Evolutionary conservation across 2,797 vertebrate species (phyloP).

Genomic region (Microctenopoma steveboyesi): DNA sequence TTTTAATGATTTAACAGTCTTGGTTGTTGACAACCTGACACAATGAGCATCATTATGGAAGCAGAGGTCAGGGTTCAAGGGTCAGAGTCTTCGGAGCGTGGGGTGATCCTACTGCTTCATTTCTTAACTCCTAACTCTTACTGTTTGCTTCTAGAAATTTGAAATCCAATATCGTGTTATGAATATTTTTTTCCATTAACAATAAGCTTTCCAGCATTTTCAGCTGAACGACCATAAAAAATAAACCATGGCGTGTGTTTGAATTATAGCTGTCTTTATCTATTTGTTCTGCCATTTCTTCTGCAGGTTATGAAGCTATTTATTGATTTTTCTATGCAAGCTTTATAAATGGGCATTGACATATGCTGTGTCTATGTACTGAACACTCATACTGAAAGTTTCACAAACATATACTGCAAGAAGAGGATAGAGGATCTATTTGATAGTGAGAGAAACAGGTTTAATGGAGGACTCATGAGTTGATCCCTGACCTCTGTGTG

Average conservation of each 20-base stretch:
- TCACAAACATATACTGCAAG: constrained; percentile 5
- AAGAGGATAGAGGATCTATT: constrained; percentile 4
- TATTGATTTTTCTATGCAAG: constrained; percentile 50
- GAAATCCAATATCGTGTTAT: constrained; percentile 54
- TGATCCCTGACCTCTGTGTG: constrained; percentile 76
- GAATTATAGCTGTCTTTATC: constrained; percentile 41
- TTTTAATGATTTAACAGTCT: constrained; percentile 53
- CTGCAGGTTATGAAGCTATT: constrained; percentile 57
- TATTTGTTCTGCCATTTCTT: constrained; percentile 48
- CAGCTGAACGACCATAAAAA: constrained; percentile 65
- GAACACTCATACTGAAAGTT: constrained; percentile 9
- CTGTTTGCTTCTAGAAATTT: constrained; percentile 59
- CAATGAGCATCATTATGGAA: constrained; percentile 55
- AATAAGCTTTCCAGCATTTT: constrained; percentile 56
- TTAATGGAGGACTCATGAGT: constrained; percentile 56
- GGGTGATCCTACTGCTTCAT: constrained; percentile 58
- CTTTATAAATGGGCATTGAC: constrained; percentile 38
- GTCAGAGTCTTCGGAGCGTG: constrained; percentile 63
- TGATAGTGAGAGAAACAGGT: constrained; percentile 4
- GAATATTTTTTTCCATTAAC: constrained; percentile 39
- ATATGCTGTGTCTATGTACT: constrained; percentile 23
- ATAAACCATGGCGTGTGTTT: constrained; percentile 47
- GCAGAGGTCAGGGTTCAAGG: constrained; percentile 78
- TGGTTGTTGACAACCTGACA: constrained; percentile 73
- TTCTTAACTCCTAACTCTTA: constrained; percentile 60